A percentile compares a stretch with the other conserved stretches of the same genome.
Evolutionary conservation across 2,113 vertebrate species (phyloP).

Genomic region (Phrynosoma blainvillii): DNA sequence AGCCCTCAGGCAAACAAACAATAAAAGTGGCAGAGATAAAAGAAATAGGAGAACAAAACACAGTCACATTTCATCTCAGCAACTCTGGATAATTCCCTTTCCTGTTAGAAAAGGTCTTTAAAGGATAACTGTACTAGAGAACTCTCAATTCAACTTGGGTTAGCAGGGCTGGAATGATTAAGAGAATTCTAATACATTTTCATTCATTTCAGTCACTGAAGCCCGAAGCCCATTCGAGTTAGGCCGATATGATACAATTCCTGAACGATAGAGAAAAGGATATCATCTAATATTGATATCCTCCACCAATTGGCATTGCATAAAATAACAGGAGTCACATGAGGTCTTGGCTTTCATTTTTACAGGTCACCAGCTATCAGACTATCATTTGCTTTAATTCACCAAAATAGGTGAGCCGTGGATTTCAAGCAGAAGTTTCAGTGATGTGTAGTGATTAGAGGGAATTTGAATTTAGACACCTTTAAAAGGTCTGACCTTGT

Average conservation of each 20-base stretch:
- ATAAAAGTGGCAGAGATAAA: conserved; percentile 40
- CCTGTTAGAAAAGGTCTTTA: conserved; percentile 66
- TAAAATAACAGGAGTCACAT: conserved; percentile 47
- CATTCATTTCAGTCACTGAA: conserved; percentile 70
- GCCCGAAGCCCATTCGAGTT: conserved; percentile 71
- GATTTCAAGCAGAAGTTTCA: conserved; percentile 33
- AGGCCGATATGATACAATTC: conserved; percentile 66
- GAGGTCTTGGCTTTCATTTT: conserved; percentile 43
- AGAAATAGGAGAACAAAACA: conserved; percentile 58
- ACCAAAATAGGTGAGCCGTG: conserved; percentile 46
- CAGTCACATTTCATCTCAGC: conserved; percentile 53
- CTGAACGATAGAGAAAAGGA: conserved; percentile 68
- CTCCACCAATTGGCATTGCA: conserved; percentile 43
- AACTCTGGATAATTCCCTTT: conserved; percentile 61
- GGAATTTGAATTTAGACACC: conserved; percentile 14
- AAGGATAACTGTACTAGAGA: conserved; percentile 59
- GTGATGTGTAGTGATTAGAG: conserved; percentile 7
- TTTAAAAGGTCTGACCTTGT: conserved; percentile 22
- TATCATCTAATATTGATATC: conserved; percentile 58
- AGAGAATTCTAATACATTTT: conserved; percentile 74
- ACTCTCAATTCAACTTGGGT: conserved; percentile 63
- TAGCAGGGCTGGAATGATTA: conserved; percentile 69
- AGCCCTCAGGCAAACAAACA: conserved; percentile 49
- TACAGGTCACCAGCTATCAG: conserved; percentile 41
- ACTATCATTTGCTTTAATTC: conserved; percentile 45